phyloP scores from a whole-genome alignment of 2,113 vertebrate species.

The Siniperca knerii region DNA sequence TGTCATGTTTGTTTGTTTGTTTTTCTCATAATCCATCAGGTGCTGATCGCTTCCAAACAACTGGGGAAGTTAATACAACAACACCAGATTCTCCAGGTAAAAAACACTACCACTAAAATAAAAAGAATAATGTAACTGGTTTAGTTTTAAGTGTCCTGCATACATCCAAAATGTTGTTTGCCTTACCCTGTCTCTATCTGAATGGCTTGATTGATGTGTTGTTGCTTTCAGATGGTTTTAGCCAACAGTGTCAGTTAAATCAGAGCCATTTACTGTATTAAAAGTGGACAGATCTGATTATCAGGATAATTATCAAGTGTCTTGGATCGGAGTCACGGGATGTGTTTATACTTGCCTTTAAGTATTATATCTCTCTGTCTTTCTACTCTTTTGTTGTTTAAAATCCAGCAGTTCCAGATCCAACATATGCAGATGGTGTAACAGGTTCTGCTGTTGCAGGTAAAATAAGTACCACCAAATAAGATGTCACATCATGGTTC shows the following conservation, averaged over 20 bases:
- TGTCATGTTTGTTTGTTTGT: constrained; percentile 10
- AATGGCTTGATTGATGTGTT: not conserved
- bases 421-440: not conserved
- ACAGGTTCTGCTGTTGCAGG: not conserved
- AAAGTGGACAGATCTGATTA: not conserved
- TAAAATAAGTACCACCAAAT: not conserved
- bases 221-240: not conserved
- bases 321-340: not conserved
- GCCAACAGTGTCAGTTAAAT: constrained; percentile 2
- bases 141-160: not conserved
- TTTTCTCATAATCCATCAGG: constrained; percentile 35
- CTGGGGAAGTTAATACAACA: accelerated
- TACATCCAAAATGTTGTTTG: not conserved
- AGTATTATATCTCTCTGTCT: not conserved
- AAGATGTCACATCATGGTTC: not conserved
- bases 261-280: not conserved
- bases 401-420: no score
- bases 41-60: not conserved
- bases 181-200: not conserved
- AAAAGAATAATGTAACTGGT: not conserved
- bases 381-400: not conserved
- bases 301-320: no score
- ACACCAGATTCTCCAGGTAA: not conserved
- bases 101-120: not conserved
- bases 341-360: not conserved